These are phyloP conservation scores for Sterrhoptilus dennistouni DNA, from an alignment of 2,113 vertebrate species.

Conservation along the genomic window DNA sequence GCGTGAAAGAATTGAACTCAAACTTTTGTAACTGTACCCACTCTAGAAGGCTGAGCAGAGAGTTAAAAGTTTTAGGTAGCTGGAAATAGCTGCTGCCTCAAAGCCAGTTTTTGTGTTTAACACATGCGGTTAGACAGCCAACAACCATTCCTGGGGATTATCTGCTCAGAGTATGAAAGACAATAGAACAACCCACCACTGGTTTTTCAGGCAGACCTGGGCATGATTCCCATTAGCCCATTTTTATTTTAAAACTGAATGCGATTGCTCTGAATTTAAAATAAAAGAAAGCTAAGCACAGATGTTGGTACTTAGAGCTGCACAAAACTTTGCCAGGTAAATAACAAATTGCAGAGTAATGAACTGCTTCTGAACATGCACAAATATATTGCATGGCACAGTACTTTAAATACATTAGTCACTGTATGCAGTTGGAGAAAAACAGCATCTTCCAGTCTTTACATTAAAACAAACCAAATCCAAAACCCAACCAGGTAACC, in stretches of 20 bases:
- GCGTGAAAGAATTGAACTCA: neutral
- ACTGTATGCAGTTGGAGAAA: neutral
- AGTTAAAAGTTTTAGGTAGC: neutral
- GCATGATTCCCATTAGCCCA: constrained; percentile 13
- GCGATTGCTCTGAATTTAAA: neutral
- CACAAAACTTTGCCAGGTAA: neutral
- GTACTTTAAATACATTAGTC: neutral
- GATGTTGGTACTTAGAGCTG: neutral
- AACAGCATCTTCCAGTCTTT: neutral
- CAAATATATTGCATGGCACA: neutral
- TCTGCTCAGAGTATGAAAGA: constrained; percentile 37
- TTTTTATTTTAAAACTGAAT: constrained; percentile 21
- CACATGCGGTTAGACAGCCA: constrained; percentile 14
- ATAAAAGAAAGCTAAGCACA: neutral
- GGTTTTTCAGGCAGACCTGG: neutral
- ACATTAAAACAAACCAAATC: neutral
- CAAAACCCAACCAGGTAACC: neutral
- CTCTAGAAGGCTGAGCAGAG: neutral
- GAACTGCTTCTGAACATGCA: neutral
- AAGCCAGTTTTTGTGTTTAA: constrained; percentile 35
- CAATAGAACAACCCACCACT: constrained; percentile 10
- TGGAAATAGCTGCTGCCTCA: constrained; percentile 9
- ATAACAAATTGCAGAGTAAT: neutral
- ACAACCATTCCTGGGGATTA: constrained; percentile 29
- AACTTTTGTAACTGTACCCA: neutral